Percentiles rank a stretch among this genome's conserved stretches.
These are phyloP conservation scores for Odontomyia ornata DNA, from an alignment of 2,888 invertebrate genomes.

Conservation along the genomic window DNA sequence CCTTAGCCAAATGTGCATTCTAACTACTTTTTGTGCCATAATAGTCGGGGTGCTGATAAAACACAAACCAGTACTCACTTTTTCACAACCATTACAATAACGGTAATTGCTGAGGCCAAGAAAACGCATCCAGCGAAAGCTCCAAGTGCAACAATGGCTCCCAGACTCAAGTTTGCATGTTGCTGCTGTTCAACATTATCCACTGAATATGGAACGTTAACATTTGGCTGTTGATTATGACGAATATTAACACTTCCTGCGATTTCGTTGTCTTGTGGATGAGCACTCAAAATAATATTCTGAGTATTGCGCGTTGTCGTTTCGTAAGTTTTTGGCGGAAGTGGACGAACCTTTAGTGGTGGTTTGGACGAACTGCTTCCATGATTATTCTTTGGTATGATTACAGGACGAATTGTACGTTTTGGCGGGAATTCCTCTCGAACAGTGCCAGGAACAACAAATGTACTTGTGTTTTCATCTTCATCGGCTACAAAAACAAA, in stretches of 20 bases:
- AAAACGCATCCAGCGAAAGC: conserved; percentile 93
- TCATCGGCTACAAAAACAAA: conserved; percentile 56
- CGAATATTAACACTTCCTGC: conserved; percentile 66
- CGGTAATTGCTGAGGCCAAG: conserved; percentile 87
- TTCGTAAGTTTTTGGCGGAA: conserved; percentile 49
- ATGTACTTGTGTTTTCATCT: conserved; percentile 58
- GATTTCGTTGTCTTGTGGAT: conserved; percentile 85
- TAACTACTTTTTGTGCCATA: not conserved
- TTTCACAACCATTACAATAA: conserved; percentile 85
- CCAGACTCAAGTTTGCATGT: conserved; percentile 80
- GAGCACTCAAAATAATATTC: conserved; percentile 69
- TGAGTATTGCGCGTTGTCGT: conserved; percentile 62
- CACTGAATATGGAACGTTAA: conserved; percentile 74
- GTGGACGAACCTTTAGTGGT: conserved; percentile 60
- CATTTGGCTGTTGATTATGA: conserved; percentile 73
- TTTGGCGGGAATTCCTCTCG: conserved; percentile 65
- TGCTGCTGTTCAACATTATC: conserved; percentile 66
- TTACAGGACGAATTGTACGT: conserved; percentile 58
- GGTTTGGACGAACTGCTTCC: conserved; percentile 62
- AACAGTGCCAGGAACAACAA: conserved; percentile 62
- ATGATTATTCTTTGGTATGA: conserved; percentile 58
- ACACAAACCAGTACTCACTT: conserved; percentile 70
- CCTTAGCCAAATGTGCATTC: too few relatives aligned
- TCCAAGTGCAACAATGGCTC: conserved; percentile 87
- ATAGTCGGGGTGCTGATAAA: not conserved